Conservation (phyloP, 2,797 vertebrate species). For the Falco biarmicus region DNA sequence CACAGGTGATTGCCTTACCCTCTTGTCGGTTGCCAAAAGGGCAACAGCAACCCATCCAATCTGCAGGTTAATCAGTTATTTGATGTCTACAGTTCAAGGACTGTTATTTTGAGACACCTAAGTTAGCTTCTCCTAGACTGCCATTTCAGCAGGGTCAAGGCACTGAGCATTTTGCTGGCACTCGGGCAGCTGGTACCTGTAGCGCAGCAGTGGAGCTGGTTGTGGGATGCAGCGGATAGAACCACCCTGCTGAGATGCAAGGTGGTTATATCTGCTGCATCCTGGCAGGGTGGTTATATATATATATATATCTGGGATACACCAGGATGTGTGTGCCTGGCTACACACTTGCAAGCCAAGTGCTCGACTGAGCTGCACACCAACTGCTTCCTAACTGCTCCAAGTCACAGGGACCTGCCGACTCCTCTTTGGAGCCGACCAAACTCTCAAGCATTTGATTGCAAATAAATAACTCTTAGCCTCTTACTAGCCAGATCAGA, state of each 20-base stretch:
- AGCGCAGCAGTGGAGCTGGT: background rate
- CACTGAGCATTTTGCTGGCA: background rate
- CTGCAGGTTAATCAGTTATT: background rate
- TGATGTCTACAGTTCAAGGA: rapidly evolving
- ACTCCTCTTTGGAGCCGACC: background rate
- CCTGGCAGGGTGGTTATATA: too few species aligned
- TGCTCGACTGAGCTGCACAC: background rate
- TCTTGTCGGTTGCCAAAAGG: background rate
- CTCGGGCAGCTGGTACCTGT: background rate
- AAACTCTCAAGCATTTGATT: background rate
- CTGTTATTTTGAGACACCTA: background rate
- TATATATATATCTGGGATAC: too few species aligned
- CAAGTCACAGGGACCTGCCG: rapidly evolving
- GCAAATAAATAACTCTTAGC: background rate
- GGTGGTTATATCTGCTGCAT: too few species aligned
- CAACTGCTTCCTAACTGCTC: background rate
- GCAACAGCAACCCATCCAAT: rapidly evolving
- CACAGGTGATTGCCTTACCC: background rate
- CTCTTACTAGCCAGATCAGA: background rate
- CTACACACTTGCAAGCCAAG: background rate
- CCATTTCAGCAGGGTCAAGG: background rate
- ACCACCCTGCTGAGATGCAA: background rate
- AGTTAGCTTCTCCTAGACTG: background rate
- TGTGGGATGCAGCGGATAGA: background rate
- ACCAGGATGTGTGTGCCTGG: background rate